Percentiles rank a stretch among this genome's conserved stretches.
phyloP scores from a whole-genome alignment of 1,140 invertebrate species.

The Oscheius sp. region DNA sequence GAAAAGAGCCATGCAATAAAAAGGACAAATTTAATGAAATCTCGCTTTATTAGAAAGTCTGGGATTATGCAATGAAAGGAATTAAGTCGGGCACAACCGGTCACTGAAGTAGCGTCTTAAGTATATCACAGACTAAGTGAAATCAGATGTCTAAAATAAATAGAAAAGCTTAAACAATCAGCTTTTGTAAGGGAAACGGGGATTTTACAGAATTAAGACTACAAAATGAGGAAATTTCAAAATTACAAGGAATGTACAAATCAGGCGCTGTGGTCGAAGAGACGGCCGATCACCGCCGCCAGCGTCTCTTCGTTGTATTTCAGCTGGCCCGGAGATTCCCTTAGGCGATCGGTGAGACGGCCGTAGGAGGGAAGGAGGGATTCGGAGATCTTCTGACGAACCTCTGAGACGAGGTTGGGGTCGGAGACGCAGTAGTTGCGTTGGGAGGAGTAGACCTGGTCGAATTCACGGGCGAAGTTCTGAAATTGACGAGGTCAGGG shows the following conservation, averaged over 20 bases:
- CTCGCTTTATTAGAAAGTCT: not conserved
- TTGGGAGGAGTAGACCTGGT: constrained; percentile 16
- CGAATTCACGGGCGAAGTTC: constrained; percentile 35
- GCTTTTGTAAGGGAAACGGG: not conserved
- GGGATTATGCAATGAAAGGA: no score
- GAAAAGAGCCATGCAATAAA: not conserved
- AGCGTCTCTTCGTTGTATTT: constrained; percentile 24
- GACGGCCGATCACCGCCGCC: constrained; percentile 8
- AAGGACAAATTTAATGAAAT: not conserved
- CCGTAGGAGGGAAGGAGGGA: constrained; percentile 1
- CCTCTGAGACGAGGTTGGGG: constrained; percentile 10
- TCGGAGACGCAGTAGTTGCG: constrained; percentile 35
- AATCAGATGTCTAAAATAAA: not conserved
- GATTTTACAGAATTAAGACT: not conserved
- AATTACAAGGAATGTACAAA: not conserved
- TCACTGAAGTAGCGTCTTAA: no score
- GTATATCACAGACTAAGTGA: not conserved
- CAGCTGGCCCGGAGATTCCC: constrained; percentile 6
- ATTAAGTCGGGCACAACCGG: no score
- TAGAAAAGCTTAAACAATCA: not conserved
- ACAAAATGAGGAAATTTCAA: not conserved
- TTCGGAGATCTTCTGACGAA: constrained; percentile 8
- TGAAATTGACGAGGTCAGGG: not conserved
- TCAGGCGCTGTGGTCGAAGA: constrained; percentile 11
- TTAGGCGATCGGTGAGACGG: not conserved